A percentile compares a stretch with the other conserved stretches of the same genome.
Conservation (phyloP, 2,797 vertebrate genomes). For the Pygocentrus nattereri region DNA sequence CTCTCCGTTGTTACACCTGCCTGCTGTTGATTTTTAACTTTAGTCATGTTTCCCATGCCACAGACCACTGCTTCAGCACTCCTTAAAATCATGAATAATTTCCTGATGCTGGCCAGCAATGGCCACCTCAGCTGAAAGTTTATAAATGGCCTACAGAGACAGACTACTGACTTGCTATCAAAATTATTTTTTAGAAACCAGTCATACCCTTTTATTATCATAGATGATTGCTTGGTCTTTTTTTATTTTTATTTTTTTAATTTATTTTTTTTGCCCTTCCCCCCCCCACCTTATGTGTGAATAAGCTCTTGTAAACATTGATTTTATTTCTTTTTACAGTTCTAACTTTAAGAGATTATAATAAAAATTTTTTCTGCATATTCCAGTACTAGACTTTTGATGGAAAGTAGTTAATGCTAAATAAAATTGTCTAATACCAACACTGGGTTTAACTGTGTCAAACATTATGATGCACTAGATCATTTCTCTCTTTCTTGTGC, state of each 20-base stretch:
- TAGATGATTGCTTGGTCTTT: slow-evolving; percentile 8
- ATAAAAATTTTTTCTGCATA: slow-evolving; percentile 66
- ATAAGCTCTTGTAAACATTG: slow-evolving; percentile 32
- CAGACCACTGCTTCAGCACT: neutral
- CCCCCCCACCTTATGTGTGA: too few species aligned
- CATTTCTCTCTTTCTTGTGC: neutral
- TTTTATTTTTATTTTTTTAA: too few species aligned
- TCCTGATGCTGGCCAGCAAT: slow-evolving; percentile 1
- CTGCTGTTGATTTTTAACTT: slow-evolving; percentile 53
- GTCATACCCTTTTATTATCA: neutral
- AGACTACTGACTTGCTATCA: slow-evolving; percentile 24
- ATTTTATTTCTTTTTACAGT: slow-evolving; percentile 50
- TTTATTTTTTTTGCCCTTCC: too few species aligned
- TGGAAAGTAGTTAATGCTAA: slow-evolving; percentile 62
- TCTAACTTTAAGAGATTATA: slow-evolving; percentile 34
- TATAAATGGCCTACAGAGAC: neutral
- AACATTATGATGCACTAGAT: neutral
- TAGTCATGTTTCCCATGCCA: slow-evolving; percentile 21
- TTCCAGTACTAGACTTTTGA: slow-evolving; percentile 64
- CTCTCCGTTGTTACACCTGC: neutral
- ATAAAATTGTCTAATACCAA: slow-evolving; percentile 70
- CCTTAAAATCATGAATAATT: neutral
- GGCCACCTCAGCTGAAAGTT: neutral
- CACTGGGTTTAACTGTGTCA: neutral
- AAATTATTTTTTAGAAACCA: neutral